Percentiles rank a stretch among this genome's conserved stretches.
Conservation (phyloP, 2,797 vertebrate species). For the Labroides dimidiatus region DNA sequence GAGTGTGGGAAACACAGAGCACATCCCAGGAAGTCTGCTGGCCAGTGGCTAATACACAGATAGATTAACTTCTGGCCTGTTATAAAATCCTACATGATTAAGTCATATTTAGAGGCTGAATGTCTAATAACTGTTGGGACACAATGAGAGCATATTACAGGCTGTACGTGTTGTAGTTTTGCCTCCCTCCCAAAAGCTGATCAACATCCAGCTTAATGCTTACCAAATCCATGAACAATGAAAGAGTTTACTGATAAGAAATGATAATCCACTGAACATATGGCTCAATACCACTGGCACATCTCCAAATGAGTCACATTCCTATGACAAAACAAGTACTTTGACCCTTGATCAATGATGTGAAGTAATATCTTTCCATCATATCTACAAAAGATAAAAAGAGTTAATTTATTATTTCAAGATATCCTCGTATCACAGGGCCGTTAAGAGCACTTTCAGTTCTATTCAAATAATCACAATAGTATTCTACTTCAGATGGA, state of each 20-base stretch:
- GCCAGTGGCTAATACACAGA: slow-evolving; percentile 8
- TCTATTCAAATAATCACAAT: too few relatives aligned
- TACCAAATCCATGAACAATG: not conserved
- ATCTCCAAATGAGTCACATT: not conserved
- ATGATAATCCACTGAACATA: not conserved
- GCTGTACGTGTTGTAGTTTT: not conserved
- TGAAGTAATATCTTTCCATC: too few relatives aligned
- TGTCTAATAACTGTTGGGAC: not conserved
- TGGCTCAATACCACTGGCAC: not conserved
- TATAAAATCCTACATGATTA: slow-evolving; percentile 16
- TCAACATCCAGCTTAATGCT: not conserved
- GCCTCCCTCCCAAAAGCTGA: not conserved
- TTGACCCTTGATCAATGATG: too few relatives aligned
- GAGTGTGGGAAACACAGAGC: slow-evolving; percentile 22
- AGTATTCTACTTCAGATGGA: too few relatives aligned
- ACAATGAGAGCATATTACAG: not conserved
- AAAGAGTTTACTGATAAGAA: not conserved
- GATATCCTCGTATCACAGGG: too few relatives aligned
- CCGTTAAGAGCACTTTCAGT: too few relatives aligned
- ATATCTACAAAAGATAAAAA: too few relatives aligned
- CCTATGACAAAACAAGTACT: too few relatives aligned
- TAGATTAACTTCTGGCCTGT: slow-evolving; percentile 10
- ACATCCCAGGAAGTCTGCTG: not conserved
- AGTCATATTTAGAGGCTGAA: not conserved
- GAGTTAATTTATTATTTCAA: too few relatives aligned